Conservation (phyloP, 1,140 invertebrate species). For the Watersipora subatra region DNA sequence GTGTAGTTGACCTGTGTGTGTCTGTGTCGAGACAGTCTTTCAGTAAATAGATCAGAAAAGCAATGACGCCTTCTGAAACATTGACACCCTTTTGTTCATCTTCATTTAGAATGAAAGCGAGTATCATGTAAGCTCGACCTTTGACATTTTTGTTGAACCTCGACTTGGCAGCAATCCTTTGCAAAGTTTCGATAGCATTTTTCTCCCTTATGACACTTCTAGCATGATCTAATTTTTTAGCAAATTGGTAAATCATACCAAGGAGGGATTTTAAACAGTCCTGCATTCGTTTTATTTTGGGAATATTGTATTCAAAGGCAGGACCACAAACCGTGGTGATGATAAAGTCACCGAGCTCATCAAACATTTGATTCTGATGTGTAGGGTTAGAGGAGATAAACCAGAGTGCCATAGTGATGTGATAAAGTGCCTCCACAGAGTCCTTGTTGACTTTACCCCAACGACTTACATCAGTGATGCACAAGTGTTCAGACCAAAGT, state of each 20-base stretch:
- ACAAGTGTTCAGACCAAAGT: neutral
- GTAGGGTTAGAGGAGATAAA: neutral
- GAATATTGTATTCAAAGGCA: neutral
- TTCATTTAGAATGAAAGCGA: conserved; percentile 7
- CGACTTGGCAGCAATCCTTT: neutral
- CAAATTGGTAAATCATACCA: neutral
- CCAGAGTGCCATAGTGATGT: neutral
- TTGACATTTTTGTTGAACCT: neutral
- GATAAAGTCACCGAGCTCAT: neutral
- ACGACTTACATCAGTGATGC: neutral
- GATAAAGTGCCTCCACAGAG: neutral
- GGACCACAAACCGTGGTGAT: neutral
- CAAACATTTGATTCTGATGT: neutral
- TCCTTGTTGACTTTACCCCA: neutral
- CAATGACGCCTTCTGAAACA: conserved; percentile 10
- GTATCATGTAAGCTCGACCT: neutral
- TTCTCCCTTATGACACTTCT: neutral
- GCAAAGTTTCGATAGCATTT: neutral
- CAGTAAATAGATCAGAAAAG: conserved; percentile 12
- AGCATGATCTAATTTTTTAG: neutral
- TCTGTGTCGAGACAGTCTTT: conserved; percentile 15
- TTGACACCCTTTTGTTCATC: conserved; percentile 12
- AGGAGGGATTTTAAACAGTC: neutral
- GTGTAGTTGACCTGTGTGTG: conserved; percentile 20
- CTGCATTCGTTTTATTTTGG: neutral